Percentiles rank a stretch among this genome's conserved stretches.
phyloP scores from a whole-genome alignment of 2,797 vertebrate species.

The Cetoscarus ocellatus region DNA sequence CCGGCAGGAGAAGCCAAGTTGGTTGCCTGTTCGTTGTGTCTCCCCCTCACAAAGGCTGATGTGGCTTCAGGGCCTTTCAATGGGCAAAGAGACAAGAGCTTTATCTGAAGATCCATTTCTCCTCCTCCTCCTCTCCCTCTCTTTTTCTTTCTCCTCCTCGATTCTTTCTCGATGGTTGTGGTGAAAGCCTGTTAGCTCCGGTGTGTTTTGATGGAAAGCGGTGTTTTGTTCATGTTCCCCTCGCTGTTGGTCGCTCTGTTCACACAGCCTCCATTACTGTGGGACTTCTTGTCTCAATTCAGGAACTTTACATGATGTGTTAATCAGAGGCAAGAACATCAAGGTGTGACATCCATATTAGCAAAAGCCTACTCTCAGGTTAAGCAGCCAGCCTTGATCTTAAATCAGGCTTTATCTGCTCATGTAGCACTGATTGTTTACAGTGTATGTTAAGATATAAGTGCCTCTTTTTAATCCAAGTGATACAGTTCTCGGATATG shows the following conservation, averaged over 20 bases:
- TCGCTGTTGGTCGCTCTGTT: slow-evolving; percentile 50
- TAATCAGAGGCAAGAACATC: slow-evolving; percentile 8
- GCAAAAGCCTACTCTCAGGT: background rate
- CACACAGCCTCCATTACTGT: slow-evolving; percentile 49
- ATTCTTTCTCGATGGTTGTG: slow-evolving; percentile 50
- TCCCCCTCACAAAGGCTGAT: slow-evolving; percentile 76
- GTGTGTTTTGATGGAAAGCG: slow-evolving; percentile 61
- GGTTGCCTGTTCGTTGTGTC: slow-evolving; percentile 63
- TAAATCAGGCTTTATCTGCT: too few species aligned
- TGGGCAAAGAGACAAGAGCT: slow-evolving; percentile 77
- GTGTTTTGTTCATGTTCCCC: slow-evolving; percentile 43
- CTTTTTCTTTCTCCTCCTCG: slow-evolving; percentile 12
- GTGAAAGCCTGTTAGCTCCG: slow-evolving; percentile 78
- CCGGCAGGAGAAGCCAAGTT: slow-evolving; percentile 79
- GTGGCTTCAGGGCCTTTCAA: slow-evolving; percentile 78
- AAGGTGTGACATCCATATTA: slow-evolving; percentile 23
- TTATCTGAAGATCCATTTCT: slow-evolving; percentile 83
- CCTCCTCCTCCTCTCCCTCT: slow-evolving; percentile 52
- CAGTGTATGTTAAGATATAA: too few species aligned
- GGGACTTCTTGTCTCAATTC: slow-evolving; percentile 61
- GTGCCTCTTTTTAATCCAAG: too few species aligned
- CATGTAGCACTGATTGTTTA: too few species aligned
- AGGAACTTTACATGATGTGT: slow-evolving; percentile 43
- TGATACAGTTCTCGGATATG: too few species aligned
- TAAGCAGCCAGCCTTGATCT: background rate